Evolutionary conservation across 2,888 invertebrate species (phyloP).

Genomic region (Nemotelus nigrinus): DNA sequence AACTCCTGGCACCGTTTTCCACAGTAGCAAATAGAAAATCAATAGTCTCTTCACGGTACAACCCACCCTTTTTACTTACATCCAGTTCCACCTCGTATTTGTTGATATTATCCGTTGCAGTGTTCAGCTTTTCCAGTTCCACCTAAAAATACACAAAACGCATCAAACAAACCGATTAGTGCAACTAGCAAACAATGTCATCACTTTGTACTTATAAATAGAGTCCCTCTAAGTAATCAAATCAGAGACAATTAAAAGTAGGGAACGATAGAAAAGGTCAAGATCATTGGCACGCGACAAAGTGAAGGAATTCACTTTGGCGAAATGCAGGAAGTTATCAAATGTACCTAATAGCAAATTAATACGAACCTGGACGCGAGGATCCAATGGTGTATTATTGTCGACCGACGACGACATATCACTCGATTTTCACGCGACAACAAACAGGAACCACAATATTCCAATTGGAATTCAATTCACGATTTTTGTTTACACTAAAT

Average conservation of each 20-base stretch:
- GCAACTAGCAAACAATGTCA: background rate
- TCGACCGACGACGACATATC: constrained; percentile 60
- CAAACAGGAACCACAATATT: constrained; percentile 1
- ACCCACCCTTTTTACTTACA: constrained; percentile 65
- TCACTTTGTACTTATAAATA: constrained; percentile 3
- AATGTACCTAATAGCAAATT: background rate
- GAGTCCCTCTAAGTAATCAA: background rate
- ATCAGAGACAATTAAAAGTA: background rate
- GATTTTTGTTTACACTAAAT: constrained; percentile 1
- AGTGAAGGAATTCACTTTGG: background rate
- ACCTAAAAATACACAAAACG: constrained; percentile 66
- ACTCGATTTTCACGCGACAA: background rate
- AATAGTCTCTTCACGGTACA: background rate
- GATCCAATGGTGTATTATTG: constrained; percentile 78
- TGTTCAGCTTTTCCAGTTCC: constrained; percentile 89
- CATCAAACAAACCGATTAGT: background rate
- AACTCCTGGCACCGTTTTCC: constrained; percentile 18
- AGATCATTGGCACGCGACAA: background rate
- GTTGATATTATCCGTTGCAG: constrained; percentile 92
- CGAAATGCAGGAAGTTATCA: background rate
- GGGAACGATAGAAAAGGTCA: constrained; percentile 31
- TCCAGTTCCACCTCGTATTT: constrained; percentile 89
- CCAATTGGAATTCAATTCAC: background rate
- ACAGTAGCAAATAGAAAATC: constrained; percentile 28
- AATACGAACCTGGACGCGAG: constrained; percentile 77